Conservation (phyloP, 2,888 invertebrate species). For the Andrena chrysosceles region DNA sequence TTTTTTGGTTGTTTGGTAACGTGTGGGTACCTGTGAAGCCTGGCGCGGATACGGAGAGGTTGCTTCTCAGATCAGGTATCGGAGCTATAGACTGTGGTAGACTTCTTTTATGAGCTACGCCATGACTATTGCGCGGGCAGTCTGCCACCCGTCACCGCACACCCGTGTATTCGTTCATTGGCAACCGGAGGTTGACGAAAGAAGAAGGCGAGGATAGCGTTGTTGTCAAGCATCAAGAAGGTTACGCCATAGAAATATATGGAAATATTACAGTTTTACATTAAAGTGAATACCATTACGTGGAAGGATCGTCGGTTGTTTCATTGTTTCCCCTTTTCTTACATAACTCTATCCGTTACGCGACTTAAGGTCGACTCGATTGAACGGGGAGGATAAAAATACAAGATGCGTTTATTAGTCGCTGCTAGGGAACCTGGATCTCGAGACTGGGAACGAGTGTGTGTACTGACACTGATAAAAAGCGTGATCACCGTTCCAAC, state of each 20-base stretch:
- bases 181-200: conserved; percentile 82
- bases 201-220: conserved; percentile 84
- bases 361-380: conserved; percentile 38
- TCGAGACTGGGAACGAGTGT: conserved; percentile 76
- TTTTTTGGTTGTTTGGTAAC: conserved; percentile 80
- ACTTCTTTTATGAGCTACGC: conserved; percentile 93
- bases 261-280: conserved; percentile 79
- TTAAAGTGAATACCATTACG: conserved; percentile 59
- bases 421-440: conserved; percentile 66
- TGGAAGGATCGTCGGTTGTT: conserved; percentile 61
- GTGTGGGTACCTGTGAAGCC: conserved; percentile 86
- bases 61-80: conserved; percentile 95
- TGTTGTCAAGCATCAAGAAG: conserved; percentile 84
- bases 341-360: not conserved
- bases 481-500: conserved; percentile 81
- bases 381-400: conserved; percentile 2
- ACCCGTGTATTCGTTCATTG: conserved; percentile 79
- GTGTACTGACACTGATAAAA: conserved; percentile 83
- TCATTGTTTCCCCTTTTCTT: conserved; percentile 38
- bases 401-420: conserved; percentile 65
- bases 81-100: conserved; percentile 94
- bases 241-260: conserved; percentile 83
- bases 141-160: conserved; percentile 85
- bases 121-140: conserved; percentile 92
- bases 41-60: conserved; percentile 85